A percentile compares a stretch with the other conserved stretches of the same genome.
Conservation (phyloP, 1,140 invertebrate species). For the Drosophila yakuba region DNA sequence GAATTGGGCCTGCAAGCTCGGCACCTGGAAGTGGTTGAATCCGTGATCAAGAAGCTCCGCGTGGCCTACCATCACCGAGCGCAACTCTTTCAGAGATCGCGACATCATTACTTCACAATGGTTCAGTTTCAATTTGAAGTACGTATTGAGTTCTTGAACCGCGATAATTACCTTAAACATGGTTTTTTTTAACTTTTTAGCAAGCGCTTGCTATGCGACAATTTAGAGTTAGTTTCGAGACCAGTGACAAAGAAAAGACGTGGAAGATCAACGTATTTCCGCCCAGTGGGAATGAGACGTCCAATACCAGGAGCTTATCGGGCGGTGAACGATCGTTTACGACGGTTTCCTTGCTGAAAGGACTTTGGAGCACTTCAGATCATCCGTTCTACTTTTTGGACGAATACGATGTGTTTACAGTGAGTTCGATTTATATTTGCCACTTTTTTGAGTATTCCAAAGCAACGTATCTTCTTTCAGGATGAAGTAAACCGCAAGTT, state of each 20-base stretch:
- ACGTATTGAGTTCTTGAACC: background rate
- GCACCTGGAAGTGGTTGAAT: constrained; percentile 10
- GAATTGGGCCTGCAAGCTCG: constrained; percentile 13
- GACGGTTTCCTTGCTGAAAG: constrained; percentile 96
- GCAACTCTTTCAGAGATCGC: constrained; percentile 51
- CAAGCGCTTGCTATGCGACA: constrained; percentile 53
- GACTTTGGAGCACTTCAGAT: constrained; percentile 96
- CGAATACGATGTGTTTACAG: constrained; percentile 99
- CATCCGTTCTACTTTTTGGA: constrained; percentile 98
- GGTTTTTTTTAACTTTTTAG: constrained; percentile 12
- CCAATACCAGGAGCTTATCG: constrained; percentile 90
- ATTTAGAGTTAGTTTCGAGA: constrained; percentile 87
- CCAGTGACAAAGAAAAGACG: constrained; percentile 86
- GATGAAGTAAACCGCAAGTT: constrained; percentile 90
- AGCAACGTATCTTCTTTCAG: constrained; percentile 86
- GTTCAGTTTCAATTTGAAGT: constrained; percentile 63
- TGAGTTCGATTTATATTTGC: constrained; percentile 61
- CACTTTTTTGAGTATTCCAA: constrained; percentile 88
- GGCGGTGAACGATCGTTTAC: constrained; percentile 98
- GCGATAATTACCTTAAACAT: background rate
- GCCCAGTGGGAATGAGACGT: constrained; percentile 77
- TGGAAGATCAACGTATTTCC: constrained; percentile 88
- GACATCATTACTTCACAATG: constrained; percentile 66
- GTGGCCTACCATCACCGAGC: constrained; percentile 52
- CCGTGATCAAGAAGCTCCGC: constrained; percentile 51